Evolutionary conservation across 2,797 vertebrate species (phyloP).

Genomic region (Alectoris magna): DNA sequence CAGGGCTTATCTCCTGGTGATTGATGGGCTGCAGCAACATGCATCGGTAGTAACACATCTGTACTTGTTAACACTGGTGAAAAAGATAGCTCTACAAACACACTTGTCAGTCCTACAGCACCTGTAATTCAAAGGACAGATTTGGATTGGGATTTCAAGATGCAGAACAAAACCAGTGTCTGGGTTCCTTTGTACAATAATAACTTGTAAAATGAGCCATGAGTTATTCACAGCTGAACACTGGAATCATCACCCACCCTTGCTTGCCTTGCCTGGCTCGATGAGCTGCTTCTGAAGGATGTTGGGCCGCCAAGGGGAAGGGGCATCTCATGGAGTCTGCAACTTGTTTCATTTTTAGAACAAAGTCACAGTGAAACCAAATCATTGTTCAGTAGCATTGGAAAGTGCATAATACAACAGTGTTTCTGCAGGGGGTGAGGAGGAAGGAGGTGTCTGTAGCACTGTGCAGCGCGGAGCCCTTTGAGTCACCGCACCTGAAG

Average conservation of each 20-base stretch:
- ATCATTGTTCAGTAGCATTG: neutral
- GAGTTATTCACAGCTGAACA: neutral
- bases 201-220: neutral
- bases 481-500: neutral
- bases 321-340: neutral
- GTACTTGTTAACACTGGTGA: rapidly evolving
- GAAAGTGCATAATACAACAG: neutral
- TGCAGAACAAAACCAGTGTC: neutral
- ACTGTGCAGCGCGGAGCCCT: neutral
- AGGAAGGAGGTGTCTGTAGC: neutral
- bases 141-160: neutral
- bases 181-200: neutral
- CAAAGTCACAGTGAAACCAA: neutral
- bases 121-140: neutral
- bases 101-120: neutral
- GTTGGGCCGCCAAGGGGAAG: neutral
- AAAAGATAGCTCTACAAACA: neutral
- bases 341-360: neutral
- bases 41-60: rapidly evolving
- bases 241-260: rapidly evolving
- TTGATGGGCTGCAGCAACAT: neutral
- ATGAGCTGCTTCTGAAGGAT: neutral
- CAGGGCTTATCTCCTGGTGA: neutral
- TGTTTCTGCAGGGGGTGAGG: neutral
- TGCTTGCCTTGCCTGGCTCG: neutral